These are phyloP conservation scores for Syrmaticus mikado DNA, from an alignment of 2,113 vertebrate species.

Conservation along the genomic window DNA sequence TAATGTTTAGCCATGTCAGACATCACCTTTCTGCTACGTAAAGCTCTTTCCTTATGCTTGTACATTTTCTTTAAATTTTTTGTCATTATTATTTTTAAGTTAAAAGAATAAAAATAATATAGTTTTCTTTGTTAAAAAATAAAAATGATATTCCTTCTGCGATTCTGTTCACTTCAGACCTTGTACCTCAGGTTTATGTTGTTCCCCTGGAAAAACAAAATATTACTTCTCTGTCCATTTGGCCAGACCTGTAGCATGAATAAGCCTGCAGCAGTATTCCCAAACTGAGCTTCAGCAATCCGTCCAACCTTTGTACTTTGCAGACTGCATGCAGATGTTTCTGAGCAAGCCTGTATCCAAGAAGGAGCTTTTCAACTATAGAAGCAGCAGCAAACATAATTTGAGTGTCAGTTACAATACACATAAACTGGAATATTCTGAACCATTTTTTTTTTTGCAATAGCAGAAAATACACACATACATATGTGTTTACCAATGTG, in stretches of 20 bases:
- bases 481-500: background rate
- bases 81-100: background rate
- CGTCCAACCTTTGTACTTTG: slow-evolving; percentile 18
- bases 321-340: slow-evolving; percentile 1
- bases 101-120: background rate
- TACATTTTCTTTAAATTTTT: background rate
- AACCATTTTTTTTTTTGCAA: rapidly evolving
- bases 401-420: background rate
- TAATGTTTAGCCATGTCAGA: background rate
- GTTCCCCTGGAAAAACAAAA: slow-evolving; percentile 24
- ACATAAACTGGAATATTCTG: background rate
- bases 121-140: background rate
- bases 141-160: background rate
- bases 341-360: background rate
- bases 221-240: background rate
- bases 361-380: background rate
- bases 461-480: background rate
- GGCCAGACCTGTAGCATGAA: slow-evolving; percentile 26
- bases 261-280: slow-evolving; percentile 37
- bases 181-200: background rate
- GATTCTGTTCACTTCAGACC: background rate
- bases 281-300: background rate
- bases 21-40: background rate
- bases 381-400: background rate
- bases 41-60: background rate